Evolutionary conservation across 2,888 invertebrate genomes (phyloP).

Genomic region (Seira musarum): DNA sequence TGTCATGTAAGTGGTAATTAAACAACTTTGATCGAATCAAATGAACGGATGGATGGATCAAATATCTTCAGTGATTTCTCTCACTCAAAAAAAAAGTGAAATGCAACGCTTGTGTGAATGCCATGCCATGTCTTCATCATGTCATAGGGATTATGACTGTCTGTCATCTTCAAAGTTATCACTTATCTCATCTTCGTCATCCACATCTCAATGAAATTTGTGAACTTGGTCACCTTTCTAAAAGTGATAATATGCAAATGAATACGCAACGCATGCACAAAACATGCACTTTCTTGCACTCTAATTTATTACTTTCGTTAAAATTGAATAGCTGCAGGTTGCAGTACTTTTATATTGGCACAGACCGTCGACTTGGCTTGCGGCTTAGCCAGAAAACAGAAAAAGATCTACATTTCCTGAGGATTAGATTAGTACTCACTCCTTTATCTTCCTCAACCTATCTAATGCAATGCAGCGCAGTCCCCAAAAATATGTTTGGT

Average conservation of each 20-base stretch:
- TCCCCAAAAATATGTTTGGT: no score
- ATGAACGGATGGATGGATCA: neutral
- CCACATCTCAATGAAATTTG: neutral
- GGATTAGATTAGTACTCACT: no score
- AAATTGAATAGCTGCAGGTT: neutral
- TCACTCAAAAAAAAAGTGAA: neutral
- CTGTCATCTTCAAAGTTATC: neutral
- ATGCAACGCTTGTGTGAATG: neutral
- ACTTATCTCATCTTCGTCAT: no score
- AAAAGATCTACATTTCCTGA: no score
- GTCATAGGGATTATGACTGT: conserved; percentile 3
- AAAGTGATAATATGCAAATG: conserved; percentile 37
- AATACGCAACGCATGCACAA: conserved; percentile 19
- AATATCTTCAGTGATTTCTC: neutral
- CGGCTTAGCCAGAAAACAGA: no score
- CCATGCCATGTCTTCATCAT: no score
- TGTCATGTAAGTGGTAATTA: conserved; percentile 10
- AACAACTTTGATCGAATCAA: neutral
- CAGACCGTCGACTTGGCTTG: neutral
- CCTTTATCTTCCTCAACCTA: no score
- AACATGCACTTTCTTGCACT: neutral
- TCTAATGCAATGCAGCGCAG: no score
- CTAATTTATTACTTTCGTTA: conserved; percentile 6
- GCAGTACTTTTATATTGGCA: neutral
- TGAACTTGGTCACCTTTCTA: conserved; percentile 53